Evolutionary conservation across 2,113 vertebrate species (phyloP).

Genomic region (Gallinago paraguaiae): DNA sequence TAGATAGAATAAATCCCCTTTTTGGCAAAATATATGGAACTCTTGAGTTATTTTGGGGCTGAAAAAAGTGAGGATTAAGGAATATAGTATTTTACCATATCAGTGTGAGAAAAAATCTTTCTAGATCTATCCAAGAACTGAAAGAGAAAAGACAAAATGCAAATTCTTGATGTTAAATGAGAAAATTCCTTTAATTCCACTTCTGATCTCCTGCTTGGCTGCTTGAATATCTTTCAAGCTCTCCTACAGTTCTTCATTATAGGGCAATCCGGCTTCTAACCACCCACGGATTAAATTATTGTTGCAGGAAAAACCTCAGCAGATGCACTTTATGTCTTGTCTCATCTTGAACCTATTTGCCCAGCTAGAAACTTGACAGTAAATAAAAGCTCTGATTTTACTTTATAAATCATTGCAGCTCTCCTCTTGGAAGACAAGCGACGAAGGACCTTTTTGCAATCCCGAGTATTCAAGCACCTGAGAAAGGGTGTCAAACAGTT

Average conservation of each 20-base stretch:
- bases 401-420: background rate
- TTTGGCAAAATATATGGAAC: background rate
- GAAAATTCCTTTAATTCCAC: background rate
- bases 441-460: background rate
- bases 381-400: background rate
- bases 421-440: background rate
- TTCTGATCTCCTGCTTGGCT: background rate
- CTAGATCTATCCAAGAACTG: background rate
- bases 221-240: background rate
- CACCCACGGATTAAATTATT: background rate
- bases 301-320: background rate
- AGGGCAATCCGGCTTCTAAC: background rate
- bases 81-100: background rate
- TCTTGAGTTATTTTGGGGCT: background rate
- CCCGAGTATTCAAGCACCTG: background rate
- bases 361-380: background rate
- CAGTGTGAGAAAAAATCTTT: background rate
- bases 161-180: background rate
- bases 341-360: background rate
- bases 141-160: background rate
- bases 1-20: background rate
- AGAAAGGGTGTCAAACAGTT: background rate
- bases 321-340: background rate
- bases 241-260: background rate
- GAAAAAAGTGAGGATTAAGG: background rate